A percentile compares a stretch with the other conserved stretches of the same genome.
Evolutionary conservation across 2,797 vertebrate genomes (phyloP).

Genomic region (Taenioides sp.): DNA sequence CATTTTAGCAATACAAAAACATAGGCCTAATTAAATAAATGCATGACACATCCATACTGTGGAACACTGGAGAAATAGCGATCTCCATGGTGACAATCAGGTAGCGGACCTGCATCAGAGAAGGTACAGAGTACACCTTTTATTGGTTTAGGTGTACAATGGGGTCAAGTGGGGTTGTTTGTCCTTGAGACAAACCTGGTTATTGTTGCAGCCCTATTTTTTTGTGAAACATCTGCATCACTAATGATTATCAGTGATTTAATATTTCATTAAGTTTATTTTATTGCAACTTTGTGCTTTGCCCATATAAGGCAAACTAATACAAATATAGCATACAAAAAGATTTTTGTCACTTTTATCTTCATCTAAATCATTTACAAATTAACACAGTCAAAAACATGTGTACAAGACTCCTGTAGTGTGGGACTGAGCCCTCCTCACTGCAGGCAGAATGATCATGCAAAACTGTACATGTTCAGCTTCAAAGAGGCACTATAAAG

Average conservation of each 20-base stretch:
- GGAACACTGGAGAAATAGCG: neutral
- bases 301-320: slow-evolving; percentile 48
- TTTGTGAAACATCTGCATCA: no score
- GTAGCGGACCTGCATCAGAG: no score
- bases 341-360: slow-evolving; percentile 21
- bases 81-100: no score
- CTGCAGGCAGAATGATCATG: slow-evolving; percentile 40
- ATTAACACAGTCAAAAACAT: slow-evolving; percentile 13
- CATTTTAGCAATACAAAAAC: no score
- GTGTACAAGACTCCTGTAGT: neutral
- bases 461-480: slow-evolving; percentile 31
- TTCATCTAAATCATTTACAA: slow-evolving; percentile 14
- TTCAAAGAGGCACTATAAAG: slow-evolving; percentile 28
- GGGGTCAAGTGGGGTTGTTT: no score
- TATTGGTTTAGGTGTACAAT: no score
- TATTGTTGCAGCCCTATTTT: no score
- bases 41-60: no score
- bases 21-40: no score
- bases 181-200: no score
- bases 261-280: slow-evolving; percentile 35
- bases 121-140: no score
- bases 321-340: slow-evolving; percentile 38
- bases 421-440: slow-evolving; percentile 2
- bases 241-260: no score
- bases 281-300: slow-evolving; percentile 20